A percentile compares a stretch with the other conserved stretches of the same genome.
phyloP scores from a whole-genome alignment of 1,140 invertebrate genomes.

The Trinorchestia longiramus region DNA sequence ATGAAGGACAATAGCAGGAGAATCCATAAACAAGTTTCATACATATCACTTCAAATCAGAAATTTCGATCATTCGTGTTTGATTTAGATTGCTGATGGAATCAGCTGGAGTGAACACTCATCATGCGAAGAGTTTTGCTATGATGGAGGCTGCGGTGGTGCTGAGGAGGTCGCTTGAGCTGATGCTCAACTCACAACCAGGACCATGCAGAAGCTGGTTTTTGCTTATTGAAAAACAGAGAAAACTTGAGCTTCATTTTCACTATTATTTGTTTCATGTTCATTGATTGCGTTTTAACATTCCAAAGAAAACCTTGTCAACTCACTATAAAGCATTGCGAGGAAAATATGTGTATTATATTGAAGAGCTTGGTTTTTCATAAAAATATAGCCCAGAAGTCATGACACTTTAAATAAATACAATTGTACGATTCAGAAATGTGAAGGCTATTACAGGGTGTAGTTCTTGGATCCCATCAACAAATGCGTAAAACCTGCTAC shows the following conservation, averaged over 20 bases:
- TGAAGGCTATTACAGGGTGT: background rate
- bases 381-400: background rate
- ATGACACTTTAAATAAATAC: background rate
- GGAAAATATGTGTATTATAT: background rate
- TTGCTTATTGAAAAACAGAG: background rate
- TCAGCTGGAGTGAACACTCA: background rate
- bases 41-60: background rate
- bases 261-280: background rate
- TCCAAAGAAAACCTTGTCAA: background rate
- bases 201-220: background rate
- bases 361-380: background rate
- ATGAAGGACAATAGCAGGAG: background rate
- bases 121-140: background rate
- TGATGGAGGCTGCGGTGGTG: background rate
- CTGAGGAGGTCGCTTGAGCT: too few relatives aligned
- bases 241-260: background rate
- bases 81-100: background rate
- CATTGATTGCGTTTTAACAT: background rate
- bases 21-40: background rate
- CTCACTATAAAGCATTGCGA: background rate
- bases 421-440: background rate
- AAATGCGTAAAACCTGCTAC: background rate
- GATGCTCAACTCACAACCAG: background rate
- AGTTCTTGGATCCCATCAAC: background rate
- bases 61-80: slow-evolving; percentile 24